Conservation (phyloP, 1,140 invertebrate species). For the Conus ventricosus region DNA sequence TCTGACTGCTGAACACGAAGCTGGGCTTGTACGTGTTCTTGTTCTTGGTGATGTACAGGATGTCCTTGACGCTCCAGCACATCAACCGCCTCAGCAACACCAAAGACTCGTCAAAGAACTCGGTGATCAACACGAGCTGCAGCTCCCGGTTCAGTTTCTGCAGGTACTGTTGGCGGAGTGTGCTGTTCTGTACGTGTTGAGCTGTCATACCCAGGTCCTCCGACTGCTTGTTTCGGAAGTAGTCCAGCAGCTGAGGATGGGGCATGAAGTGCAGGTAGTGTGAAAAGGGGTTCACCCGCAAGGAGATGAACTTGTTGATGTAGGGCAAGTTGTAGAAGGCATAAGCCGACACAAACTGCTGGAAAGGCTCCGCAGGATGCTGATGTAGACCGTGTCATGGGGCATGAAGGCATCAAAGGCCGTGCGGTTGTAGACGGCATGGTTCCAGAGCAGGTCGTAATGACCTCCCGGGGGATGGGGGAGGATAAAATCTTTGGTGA, state of each 20-base stretch:
- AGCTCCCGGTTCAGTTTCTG: slow-evolving; percentile 59
- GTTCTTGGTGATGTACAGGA: slow-evolving; percentile 65
- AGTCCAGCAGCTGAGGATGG: slow-evolving; percentile 12
- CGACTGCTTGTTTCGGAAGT: slow-evolving; percentile 61
- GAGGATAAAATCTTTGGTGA: slow-evolving; percentile 38
- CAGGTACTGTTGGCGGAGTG: slow-evolving; percentile 49
- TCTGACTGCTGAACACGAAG: slow-evolving; percentile 48
- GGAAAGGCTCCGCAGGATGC: slow-evolving; percentile 63
- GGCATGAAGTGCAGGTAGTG: background rate
- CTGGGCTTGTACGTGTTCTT: slow-evolving; percentile 43
- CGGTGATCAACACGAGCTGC: slow-evolving; percentile 62
- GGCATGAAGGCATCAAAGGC: slow-evolving; percentile 55
- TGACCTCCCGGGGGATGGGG: slow-evolving; percentile 36
- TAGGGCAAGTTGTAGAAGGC: slow-evolving; percentile 53
- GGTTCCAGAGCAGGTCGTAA: slow-evolving; percentile 60
- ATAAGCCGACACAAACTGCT: slow-evolving; percentile 61
- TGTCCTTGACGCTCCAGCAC: slow-evolving; percentile 67
- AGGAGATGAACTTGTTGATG: background rate
- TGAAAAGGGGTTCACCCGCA: background rate
- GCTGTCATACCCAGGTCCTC: slow-evolving; percentile 59
- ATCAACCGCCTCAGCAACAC: slow-evolving; percentile 60
- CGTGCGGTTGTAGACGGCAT: slow-evolving; percentile 54
- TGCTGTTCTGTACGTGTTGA: slow-evolving; percentile 43
- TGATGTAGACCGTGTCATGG: slow-evolving; percentile 55
- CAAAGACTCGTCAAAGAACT: slow-evolving; percentile 68